phyloP scores from a whole-genome alignment of 2,113 vertebrate species.

The Deroptyus accipitrinus region DNA sequence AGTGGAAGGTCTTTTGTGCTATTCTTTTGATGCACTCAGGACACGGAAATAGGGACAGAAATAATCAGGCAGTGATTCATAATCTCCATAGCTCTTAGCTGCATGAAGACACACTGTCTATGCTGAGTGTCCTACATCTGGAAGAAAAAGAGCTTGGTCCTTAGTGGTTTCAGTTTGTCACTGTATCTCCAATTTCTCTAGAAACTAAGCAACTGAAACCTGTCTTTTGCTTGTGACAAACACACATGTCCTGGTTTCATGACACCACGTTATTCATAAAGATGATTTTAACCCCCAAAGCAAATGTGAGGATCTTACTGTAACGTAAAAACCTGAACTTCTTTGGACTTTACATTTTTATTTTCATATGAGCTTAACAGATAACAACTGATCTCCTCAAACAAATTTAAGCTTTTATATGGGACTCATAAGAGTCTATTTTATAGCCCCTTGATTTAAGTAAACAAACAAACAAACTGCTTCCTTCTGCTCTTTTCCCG shows the following conservation, averaged over 20 bases:
- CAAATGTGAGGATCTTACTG: not conserved
- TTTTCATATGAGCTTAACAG: not conserved
- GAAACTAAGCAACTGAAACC: not conserved
- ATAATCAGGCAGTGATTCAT: slow-evolving; percentile 1
- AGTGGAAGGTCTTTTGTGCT: not conserved
- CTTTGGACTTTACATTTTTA: not conserved
- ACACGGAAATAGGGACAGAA: not conserved
- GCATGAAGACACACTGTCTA: not conserved
- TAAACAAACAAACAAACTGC: slow-evolving; percentile 15
- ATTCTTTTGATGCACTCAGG: not conserved
- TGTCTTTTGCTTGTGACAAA: not conserved
- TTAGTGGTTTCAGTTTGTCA: not conserved
- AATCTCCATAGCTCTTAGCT: not conserved
- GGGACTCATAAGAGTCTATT: not conserved
- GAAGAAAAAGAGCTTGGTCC: not conserved
- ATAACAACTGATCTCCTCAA: not conserved
- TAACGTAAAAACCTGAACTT: not conserved
- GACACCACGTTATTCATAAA: not conserved
- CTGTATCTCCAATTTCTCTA: not conserved
- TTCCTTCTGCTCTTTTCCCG: slow-evolving; percentile 25
- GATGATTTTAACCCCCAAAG: not conserved
- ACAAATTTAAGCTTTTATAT: not conserved
- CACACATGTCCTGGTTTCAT: not conserved
- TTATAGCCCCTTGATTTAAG: slow-evolving; percentile 33
- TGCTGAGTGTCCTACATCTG: not conserved